Evolutionary conservation across 2,113 vertebrate species (phyloP).

Genomic region (Mesoclemmys tuberculata): DNA sequence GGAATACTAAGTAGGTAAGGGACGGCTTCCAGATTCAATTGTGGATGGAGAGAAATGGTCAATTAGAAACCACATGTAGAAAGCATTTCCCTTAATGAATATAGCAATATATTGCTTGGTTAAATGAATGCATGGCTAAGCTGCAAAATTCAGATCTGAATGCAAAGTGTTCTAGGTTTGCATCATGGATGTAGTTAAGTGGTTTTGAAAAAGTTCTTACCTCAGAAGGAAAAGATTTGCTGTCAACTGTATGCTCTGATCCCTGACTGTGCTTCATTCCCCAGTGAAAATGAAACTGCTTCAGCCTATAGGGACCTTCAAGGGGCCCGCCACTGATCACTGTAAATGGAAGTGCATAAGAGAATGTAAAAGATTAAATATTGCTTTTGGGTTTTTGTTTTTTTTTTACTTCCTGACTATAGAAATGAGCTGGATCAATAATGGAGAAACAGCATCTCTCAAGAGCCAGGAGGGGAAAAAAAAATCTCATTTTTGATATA

Average conservation of each 20-base stretch:
- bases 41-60: neutral
- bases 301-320: slow-evolving; percentile 89
- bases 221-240: slow-evolving; percentile 90
- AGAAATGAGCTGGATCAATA: neutral
- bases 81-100: neutral
- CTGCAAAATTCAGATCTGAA: neutral
- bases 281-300: slow-evolving; percentile 98
- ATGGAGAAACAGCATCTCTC: neutral
- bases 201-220: slow-evolving; percentile 67
- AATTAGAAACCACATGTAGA: neutral
- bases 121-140: neutral
- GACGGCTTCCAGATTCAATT: neutral
- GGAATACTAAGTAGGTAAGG: neutral
- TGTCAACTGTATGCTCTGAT: slow-evolving; percentile 92
- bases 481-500: neutral
- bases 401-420: neutral
- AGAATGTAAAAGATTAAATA: neutral
- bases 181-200: neutral
- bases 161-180: neutral
- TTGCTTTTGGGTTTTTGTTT: neutral
- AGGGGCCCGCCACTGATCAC: slow-evolving; percentile 91
- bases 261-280: slow-evolving; percentile 87
- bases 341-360: slow-evolving; percentile 57
- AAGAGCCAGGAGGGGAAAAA: neutral
- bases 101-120: neutral